Evolutionary conservation across 2,113 vertebrate genomes (phyloP).

Genomic region (Oreochromis niloticus): DNA sequence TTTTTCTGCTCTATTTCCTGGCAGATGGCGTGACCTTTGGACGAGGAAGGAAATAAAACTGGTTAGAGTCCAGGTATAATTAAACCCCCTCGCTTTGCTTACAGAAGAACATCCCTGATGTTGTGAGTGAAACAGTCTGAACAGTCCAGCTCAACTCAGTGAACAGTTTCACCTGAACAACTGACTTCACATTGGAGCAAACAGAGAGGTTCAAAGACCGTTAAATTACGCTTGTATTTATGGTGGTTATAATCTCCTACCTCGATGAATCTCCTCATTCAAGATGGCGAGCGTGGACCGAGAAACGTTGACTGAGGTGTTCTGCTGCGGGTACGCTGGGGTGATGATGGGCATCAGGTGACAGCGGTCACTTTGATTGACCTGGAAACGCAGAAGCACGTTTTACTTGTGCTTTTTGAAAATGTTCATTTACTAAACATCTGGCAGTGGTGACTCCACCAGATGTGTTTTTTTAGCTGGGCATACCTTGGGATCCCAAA

Average conservation of each 20-base stretch:
- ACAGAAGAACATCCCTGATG: neutral
- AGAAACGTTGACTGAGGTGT: neutral
- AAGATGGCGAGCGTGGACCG: neutral
- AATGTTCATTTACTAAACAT: neutral
- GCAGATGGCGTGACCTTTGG: conserved; percentile 38
- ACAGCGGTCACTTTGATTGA: neutral
- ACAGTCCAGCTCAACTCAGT: neutral
- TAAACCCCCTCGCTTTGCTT: neutral
- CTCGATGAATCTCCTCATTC: neutral
- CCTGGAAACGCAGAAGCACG: neutral
- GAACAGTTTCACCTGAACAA: neutral
- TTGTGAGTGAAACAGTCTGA: neutral
- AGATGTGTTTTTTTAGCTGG: neutral
- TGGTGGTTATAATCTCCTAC: fast-evolving
- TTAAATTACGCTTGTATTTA: neutral
- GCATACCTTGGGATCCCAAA: neutral
- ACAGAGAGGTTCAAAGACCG: neutral
- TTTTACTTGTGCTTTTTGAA: neutral
- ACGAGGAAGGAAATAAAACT: neutral
- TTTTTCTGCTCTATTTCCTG: conserved; percentile 89
- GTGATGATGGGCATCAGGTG: neutral
- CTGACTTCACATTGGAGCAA: neutral
- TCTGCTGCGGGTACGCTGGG: neutral
- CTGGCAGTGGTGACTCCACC: neutral
- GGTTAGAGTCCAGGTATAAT: neutral